Evolutionary conservation across 2,797 vertebrate species (phyloP).

Genomic region (Arctocebus calabarensis): DNA sequence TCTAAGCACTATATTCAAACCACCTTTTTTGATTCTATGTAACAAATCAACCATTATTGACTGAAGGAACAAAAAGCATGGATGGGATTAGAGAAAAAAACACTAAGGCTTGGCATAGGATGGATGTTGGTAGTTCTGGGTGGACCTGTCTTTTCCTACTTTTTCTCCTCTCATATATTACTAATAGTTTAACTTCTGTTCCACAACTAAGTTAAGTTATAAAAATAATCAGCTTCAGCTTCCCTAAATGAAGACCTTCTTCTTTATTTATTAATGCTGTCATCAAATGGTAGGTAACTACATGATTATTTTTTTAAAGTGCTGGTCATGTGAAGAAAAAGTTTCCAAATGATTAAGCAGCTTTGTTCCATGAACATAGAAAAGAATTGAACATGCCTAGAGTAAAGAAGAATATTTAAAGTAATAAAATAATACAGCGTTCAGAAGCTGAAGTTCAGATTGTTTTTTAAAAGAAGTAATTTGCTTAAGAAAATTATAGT

Average conservation of each 20-base stretch:
- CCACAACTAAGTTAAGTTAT: neutral
- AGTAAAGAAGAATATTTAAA: neutral
- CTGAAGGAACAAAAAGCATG: neutral
- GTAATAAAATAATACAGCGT: neutral
- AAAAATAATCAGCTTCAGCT: neutral
- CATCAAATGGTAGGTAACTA: neutral
- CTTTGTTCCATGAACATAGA: neutral
- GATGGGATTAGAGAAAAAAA: neutral
- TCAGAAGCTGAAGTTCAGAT: neutral
- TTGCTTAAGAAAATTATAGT: slow-evolving; percentile 1
- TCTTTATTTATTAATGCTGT: neutral
- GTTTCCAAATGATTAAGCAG: neutral
- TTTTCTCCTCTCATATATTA: neutral
- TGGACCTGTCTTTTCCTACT: neutral
- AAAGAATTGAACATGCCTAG: neutral
- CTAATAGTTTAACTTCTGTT: neutral
- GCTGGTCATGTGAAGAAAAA: neutral
- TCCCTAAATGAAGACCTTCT: neutral
- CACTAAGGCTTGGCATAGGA: neutral
- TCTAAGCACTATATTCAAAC: neutral
- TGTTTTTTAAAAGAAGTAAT: neutral
- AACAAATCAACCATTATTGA: neutral
- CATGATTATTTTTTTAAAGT: neutral
- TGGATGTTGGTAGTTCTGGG: neutral
- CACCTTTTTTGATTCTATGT: neutral